Base-by-base conservation (phyloP, 2,113 vertebrate species). In the Gnathochromis pfefferi region DNA sequence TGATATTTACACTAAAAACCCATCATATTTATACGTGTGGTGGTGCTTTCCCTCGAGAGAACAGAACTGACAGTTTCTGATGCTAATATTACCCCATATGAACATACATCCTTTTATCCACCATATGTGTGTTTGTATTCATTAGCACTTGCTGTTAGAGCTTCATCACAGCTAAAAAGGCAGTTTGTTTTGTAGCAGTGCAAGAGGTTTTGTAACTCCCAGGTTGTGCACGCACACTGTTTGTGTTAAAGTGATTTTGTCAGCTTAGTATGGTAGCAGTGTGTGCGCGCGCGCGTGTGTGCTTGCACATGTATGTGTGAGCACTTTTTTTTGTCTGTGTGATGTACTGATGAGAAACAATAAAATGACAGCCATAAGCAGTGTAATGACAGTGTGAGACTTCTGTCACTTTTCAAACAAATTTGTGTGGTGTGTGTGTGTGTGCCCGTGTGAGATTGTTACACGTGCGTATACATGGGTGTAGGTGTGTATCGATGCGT, bases 341-440 rank as follows among this genome's bases (percentile, higher is more conserved):
- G 93, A 94, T 93, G 94, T 85, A 83, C 89, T 94, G 92, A 94
- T 92, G 89, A 95, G 91, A 87, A 93, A 93, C 80, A 82, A 85
- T 92, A 81, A 92, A 92, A 82, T 95, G 93, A 95, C 94, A 95
- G 93, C 84, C 47, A 80, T 87, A 85, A 95, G 94, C 89, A 90
- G 88, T 89, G 87, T 92, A 94, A 95, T 93, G 93, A 95, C 93
- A 93, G 80, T 92, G 89, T 93, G 89, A 95, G 93, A 92, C 92
- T 95, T 94, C 83, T 95, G 93, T 94, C 94, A 94, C 89, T 92
- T 94, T 95, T 92, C 94, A 95, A 93, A 94, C 87, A 94, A 91
- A 91, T 92, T 92, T 92, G 86, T 90, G 89, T 65, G 55, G 83
- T 81, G 51, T 54, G 23, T 92, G 85, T 87, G 87, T 85, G 40